Conservation (phyloP, 2,113 vertebrate genomes). For the Apeltes quadracus region DNA sequence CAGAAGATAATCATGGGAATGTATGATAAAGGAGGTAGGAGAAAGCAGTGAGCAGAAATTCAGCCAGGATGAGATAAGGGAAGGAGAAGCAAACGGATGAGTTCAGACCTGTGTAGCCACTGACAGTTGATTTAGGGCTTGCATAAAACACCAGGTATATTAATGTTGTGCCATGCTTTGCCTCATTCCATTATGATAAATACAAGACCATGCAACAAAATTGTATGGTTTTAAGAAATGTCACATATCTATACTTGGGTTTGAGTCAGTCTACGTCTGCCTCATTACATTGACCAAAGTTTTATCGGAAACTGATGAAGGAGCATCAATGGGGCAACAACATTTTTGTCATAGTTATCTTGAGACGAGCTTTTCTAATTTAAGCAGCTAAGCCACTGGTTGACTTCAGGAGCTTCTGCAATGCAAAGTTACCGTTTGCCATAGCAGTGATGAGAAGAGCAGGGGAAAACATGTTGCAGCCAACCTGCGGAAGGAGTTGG, state of each 20-base stretch:
- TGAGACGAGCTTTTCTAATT: neutral
- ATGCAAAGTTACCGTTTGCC: slow-evolving; percentile 60
- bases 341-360: neutral
- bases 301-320: neutral
- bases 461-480: slow-evolving; percentile 64
- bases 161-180: neutral
- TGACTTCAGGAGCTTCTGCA: neutral
- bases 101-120: slow-evolving; percentile 27
- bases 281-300: neutral
- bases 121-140: slow-evolving; percentile 18
- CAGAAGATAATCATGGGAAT: neutral
- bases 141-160: slow-evolving; percentile 14
- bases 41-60: slow-evolving; percentile 15
- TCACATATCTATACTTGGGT: neutral
- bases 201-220: neutral
- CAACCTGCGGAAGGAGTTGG: slow-evolving; percentile 43
- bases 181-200: neutral
- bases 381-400: neutral
- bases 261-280: neutral
- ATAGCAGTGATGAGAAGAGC: slow-evolving; percentile 65
- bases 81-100: slow-evolving; percentile 23
- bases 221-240: neutral
- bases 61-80: slow-evolving; percentile 20
- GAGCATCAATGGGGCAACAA: neutral
- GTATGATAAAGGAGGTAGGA: neutral